Evolutionary conservation across 35 echinoderm and acorn worm genomes (phyloP).

Genomic region (Diadema setosum): DNA sequence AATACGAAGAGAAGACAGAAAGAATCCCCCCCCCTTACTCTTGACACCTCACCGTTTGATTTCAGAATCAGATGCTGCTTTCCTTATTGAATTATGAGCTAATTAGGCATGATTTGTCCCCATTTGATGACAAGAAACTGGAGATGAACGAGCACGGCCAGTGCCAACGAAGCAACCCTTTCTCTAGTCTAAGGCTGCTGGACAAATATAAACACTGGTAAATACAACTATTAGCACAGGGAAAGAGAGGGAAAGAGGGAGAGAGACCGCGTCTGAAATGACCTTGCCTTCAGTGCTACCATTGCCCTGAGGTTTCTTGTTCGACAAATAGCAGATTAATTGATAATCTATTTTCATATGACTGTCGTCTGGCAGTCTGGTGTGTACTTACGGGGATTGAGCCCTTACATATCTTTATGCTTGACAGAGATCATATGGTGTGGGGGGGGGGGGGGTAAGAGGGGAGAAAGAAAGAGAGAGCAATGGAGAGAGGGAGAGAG

Average conservation of each 20-base stretch:
- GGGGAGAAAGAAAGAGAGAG: too few relatives aligned
- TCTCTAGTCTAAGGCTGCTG: background rate
- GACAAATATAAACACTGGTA: constrained; percentile 5
- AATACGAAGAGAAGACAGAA: too few relatives aligned
- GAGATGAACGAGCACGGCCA: background rate
- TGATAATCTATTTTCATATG: background rate
- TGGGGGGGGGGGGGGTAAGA: too few relatives aligned
- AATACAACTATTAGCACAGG: too few relatives aligned
- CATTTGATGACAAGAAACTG: background rate
- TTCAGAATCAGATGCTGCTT: background rate
- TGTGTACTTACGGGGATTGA: too few relatives aligned
- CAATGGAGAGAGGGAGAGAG: too few relatives aligned
- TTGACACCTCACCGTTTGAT: constrained; percentile 4
- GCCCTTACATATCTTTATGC: too few relatives aligned
- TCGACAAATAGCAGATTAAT: background rate
- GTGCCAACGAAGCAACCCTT: background rate
- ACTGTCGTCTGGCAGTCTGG: background rate
- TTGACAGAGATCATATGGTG: too few relatives aligned
- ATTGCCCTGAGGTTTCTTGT: background rate
- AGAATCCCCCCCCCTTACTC: background rate
- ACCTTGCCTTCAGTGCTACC: background rate
- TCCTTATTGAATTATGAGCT: constrained; percentile 12
- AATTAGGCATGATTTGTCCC: constrained; percentile 22
- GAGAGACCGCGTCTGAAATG: too few relatives aligned
- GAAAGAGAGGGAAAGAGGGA: too few relatives aligned